Evolutionary conservation across 2,888 invertebrate genomes (phyloP).

Genomic region (Sinhomidia bicolor): DNA sequence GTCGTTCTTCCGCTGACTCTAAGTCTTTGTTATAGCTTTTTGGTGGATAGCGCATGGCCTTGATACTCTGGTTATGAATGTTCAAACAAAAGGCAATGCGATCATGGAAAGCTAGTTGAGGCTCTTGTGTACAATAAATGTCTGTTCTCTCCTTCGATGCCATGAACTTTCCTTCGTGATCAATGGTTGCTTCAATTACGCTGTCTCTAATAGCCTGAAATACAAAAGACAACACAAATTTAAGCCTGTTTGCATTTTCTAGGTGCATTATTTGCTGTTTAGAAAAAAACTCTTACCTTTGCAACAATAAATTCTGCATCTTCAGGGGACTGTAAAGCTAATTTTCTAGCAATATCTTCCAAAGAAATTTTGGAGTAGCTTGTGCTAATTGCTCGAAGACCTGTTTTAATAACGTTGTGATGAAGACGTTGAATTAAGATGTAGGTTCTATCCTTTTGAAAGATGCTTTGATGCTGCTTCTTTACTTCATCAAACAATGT

Average conservation of each 20-base stretch:
- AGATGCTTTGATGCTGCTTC: constrained; percentile 94
- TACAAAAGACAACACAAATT: not conserved
- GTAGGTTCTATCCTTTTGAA: constrained; percentile 96
- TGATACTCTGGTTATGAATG: constrained; percentile 99
- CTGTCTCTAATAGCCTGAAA: constrained; percentile 94
- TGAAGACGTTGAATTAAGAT: constrained; percentile 96
- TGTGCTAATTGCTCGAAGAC: constrained; percentile 96
- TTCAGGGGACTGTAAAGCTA: constrained; percentile 96
- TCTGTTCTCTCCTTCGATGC: constrained; percentile 98
- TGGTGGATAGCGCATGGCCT: constrained; percentile 99
- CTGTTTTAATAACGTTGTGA: constrained; percentile 99
- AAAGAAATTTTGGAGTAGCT: constrained; percentile 98
- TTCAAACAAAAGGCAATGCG: constrained; percentile 98
- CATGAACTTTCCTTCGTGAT: constrained; percentile 98
- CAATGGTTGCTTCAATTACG: constrained; percentile 98
- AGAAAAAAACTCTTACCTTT: constrained; percentile 84
- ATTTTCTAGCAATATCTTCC: constrained; percentile 95
- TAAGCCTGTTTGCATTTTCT: too few relatives aligned
- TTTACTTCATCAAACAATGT: constrained; percentile 96
- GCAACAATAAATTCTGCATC: constrained; percentile 99
- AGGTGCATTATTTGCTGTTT: too few relatives aligned
- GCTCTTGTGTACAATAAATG: constrained; percentile 97
- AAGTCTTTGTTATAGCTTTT: constrained; percentile 99
- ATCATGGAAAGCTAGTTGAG: constrained; percentile 97
- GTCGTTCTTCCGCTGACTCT: constrained; percentile 97